Evolutionary conservation across 2,888 invertebrate species (phyloP), one percentile per base, ranked within the genome.

Genomic region (Toxonevra muliebris): DNA sequence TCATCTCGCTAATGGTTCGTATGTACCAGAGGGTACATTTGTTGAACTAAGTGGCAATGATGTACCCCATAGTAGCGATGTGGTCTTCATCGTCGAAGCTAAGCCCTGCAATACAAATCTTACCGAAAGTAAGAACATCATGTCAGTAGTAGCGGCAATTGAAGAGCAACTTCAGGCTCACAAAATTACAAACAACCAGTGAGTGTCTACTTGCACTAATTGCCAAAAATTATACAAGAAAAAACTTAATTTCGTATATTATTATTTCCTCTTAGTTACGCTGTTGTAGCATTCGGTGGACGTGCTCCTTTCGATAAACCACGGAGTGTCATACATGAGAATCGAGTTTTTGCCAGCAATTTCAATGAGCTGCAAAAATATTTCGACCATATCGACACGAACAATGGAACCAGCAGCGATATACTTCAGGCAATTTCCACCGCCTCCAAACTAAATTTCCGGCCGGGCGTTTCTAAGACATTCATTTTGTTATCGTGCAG

Each of bases 11-110:
- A 90, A 92, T 85, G 92, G 91, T 53, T 88, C 89, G 2, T 85
- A 87, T 50, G 88, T 95, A 19, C 88, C 90, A 13, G 95, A 95
- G 82, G 94, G 95, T 1, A 89, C 91, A 10, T 92, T 93, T 82
- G 87, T 90, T 62, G 88, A 89, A 64, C 83, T 94, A n/a, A 86
- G 89, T 57, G 88, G 88, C 45, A 78, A 83, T 13, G 80, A 84
- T 19, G 87, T 91, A 8, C 91, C 91, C 0, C 87, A 86, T 71
- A 92, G 93, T 5, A 91, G 92, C 2, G 97, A 97, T 84, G 88
- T 96, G 0, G 93, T 97, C 63, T 94, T 97, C 83, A 90, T 97
- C 63, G 88, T 97, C 0, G 96, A 97, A 80, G 94, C 95, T 1
- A 92, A 93, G 75, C 86, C 87, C 7, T 97, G 97, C 83, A 97